These are phyloP conservation scores for Bhutanitis thaidina DNA, from an alignment of 2,888 invertebrate genomes.

Conservation along the genomic window DNA sequence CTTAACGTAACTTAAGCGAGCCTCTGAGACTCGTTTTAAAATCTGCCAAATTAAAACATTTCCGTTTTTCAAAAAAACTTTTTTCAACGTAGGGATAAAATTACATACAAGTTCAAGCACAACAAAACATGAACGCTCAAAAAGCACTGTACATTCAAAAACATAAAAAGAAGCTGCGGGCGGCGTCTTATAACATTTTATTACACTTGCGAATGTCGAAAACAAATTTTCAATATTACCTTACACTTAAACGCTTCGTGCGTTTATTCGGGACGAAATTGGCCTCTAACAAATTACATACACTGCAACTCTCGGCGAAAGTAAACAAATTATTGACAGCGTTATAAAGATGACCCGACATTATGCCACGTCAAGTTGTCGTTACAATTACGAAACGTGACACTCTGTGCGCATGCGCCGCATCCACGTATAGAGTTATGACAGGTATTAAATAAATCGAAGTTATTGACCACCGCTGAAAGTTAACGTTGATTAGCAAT, in stretches of 20 bases:
- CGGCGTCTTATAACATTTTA: slow-evolving; percentile 1
- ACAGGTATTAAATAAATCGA: slow-evolving; percentile 18
- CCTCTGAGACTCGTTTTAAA: no score
- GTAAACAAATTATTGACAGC: slow-evolving; percentile 43
- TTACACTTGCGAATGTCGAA: slow-evolving; percentile 11
- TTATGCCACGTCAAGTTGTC: slow-evolving; percentile 44
- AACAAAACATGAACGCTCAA: no score
- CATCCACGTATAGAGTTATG: slow-evolving; percentile 16
- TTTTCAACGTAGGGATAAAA: no score
- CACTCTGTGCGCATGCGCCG: slow-evolving; percentile 35
- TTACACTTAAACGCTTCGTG: slow-evolving; percentile 11
- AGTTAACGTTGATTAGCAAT: slow-evolving; percentile 10
- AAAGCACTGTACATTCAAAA: background rate
- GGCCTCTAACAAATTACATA: slow-evolving; percentile 17
- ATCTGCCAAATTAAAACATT: no score
- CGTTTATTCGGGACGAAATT: slow-evolving; percentile 1
- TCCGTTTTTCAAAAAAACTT: no score
- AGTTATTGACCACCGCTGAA: slow-evolving; percentile 8
- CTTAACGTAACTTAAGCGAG: no score
- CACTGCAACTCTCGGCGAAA: slow-evolving; percentile 28
- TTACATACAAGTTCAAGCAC: no score
- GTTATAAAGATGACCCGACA: slow-evolving; percentile 34
- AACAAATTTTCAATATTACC: slow-evolving; percentile 16
- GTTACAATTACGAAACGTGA: slow-evolving; percentile 46
- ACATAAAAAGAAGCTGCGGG: slow-evolving; percentile 1